Conservation (phyloP, 2,888 invertebrate genomes). For the Amphiduros pacificus region DNA sequence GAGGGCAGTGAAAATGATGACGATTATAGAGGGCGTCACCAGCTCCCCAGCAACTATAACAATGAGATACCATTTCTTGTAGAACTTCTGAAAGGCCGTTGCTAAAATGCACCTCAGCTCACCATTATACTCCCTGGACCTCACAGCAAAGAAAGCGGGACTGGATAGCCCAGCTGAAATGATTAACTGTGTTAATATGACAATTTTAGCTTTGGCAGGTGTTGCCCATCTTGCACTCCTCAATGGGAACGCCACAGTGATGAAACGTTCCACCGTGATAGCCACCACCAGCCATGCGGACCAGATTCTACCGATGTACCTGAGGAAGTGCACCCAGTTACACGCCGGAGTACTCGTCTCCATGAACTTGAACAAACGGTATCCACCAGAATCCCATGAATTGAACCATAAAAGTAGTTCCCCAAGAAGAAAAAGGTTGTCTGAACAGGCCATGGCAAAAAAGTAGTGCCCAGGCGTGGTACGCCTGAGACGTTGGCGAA, state of each 20-base stretch:
- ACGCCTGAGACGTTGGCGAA: conserved; percentile 9
- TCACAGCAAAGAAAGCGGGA: background rate
- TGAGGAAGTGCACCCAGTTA: background rate
- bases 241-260: conserved; percentile 12
- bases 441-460: conserved; percentile 6
- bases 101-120: background rate
- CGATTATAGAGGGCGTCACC: conserved; percentile 4
- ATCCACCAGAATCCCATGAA: background rate
- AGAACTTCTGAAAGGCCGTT: background rate
- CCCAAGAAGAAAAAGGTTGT: conserved; percentile 11
- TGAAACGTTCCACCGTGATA: conserved; percentile 9
- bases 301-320: conserved; percentile 3
- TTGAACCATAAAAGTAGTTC: conserved; percentile 16
- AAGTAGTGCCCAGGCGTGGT: conserved; percentile 7
- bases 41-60: conserved; percentile 3
- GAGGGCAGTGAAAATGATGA: conserved; percentile 5
- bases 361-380: background rate
- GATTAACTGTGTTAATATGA: background rate
- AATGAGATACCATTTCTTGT: background rate
- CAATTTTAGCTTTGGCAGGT: conserved; percentile 3
- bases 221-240: conserved; percentile 2
- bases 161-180: background rate
- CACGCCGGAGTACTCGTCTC: background rate
- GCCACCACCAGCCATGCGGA: conserved; percentile 10
- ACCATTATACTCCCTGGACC: background rate